These are phyloP conservation scores for Xylophagus ater DNA, from an alignment of 2,888 invertebrate species.

Conservation along the genomic window DNA sequence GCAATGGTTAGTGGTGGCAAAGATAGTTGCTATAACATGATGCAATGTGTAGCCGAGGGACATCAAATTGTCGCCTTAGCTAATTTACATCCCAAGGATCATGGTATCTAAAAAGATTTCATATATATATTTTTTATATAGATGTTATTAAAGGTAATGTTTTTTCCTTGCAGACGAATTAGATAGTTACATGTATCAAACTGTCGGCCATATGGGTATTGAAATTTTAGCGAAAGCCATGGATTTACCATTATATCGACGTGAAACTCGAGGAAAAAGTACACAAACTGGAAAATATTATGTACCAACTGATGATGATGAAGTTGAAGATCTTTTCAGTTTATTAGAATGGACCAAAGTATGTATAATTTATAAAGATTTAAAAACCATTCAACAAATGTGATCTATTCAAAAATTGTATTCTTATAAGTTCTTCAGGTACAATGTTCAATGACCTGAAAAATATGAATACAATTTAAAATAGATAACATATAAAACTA, in stretches of 20 bases:
- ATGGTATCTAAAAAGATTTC: slow-evolving; percentile 44
- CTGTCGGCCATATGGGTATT: slow-evolving; percentile 93
- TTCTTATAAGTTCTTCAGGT: too few species aligned
- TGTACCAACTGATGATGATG: slow-evolving; percentile 72
- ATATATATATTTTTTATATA: neutral
- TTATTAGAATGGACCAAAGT: slow-evolving; percentile 49
- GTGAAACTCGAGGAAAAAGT: slow-evolving; percentile 75
- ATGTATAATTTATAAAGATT: too few species aligned
- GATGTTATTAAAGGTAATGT: neutral
- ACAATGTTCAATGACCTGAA: too few species aligned
- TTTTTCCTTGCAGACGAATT: slow-evolving; percentile 57
- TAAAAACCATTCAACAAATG: too few species aligned
- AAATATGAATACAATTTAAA: too few species aligned
- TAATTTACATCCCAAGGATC: slow-evolving; percentile 78
- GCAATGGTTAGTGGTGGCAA: slow-evolving; percentile 95
- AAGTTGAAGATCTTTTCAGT: slow-evolving; percentile 92
- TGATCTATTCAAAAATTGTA: too few species aligned
- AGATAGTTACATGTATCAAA: slow-evolving; percentile 99
- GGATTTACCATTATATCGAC: slow-evolving; percentile 80
- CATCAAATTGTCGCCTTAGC: slow-evolving; percentile 90
- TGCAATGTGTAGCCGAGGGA: slow-evolving; percentile 93
- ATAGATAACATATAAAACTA: too few species aligned
- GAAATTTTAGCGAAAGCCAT: slow-evolving; percentile 87
- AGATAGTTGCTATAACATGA: slow-evolving; percentile 98
- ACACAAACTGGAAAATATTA: slow-evolving; percentile 67